Evolutionary conservation across 2,888 invertebrate genomes (phyloP), one percentile per base, ranked within the genome.

Genomic region (Stramonita haemastoma): DNA sequence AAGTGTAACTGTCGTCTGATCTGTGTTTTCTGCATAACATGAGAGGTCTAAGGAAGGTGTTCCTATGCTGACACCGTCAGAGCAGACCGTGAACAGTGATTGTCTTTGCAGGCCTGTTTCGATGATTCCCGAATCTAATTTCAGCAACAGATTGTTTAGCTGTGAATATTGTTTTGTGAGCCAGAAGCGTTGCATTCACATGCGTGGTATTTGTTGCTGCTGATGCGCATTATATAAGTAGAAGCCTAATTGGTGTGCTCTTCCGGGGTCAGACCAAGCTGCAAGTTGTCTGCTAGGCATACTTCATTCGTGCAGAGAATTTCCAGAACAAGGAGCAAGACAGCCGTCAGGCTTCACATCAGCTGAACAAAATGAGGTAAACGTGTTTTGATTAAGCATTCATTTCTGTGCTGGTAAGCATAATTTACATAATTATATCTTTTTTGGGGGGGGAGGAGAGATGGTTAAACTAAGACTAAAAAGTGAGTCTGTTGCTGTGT

Each of bases 311-410:
- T 46, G 46, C 46, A 46, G 46, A 46, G 8, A 46, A 46, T 66
- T 22, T 66, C 13, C 22, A 46, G 81, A 83, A 34, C 22, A 22
- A 36, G 81, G 81, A 26, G 22, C 81, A 46, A 22, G 29, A 26
- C 81, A 46, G 26, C 81, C 13, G 29, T 57, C 57, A 29, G 36
- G 22, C 19, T 32, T 66, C 15, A 22, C 60, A 60, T 32, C 15
- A 85, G 13, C 34, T 66, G 0, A 11, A 0, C 86, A 86, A 86
- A 57, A 86, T 86, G 86, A 86, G 86, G 86, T 86, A 86, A 46
- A 46, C 46, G 8, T 46, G 8, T 46, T 46, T 46, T 46, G 46
- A 46, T 46, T 46, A 5, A 5, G 46, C 46, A 46, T 46, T 46
- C 46, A 46, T 46, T 46, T 46, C 46, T 46, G 8, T 46, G 46